Evolutionary conservation across 2,113 vertebrate species (phyloP), one percentile per base, ranked within the genome.

Genomic region (Corythaixoides concolor): DNA sequence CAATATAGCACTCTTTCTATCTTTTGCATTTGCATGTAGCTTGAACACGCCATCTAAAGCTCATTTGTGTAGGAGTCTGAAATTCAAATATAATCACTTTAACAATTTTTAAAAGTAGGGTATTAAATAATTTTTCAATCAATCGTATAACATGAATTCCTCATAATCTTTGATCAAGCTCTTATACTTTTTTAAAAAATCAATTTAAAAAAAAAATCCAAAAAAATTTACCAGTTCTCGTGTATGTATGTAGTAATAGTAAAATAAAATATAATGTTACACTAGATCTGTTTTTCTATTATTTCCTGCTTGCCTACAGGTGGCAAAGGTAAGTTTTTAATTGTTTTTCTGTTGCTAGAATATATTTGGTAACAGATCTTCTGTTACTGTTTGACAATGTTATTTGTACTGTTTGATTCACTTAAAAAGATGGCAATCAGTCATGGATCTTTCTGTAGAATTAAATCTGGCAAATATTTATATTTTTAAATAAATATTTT

Each of bases 241-340:
- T 52, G 2, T n/a, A 21, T 72, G 12, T 64, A 23, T 60, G 43
- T 50, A 8, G 32, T 58, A 67, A 32, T 18, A 73, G 11, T 60
- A 78, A 92, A 72, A 33, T 84, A 70, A 94, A 68, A 73, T 52
- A 6, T 58, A 37, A 47, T 53, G 47, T 89, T 91, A 81, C 52
- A 77, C 12, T 66, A 67, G 68, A 67, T 75, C 39, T 95, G 18
- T 88, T 94, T 93, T 92, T 84, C 63, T 92, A 5, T 95, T 95
- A 81, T 93, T 95, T 94, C 8, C 24, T 92, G 64, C 92, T 92
- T 84, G 13, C 83, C 52, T 81, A 32, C 66, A 96, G 79, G 64
- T 87, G 81, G 62, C 32, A 97, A 94, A 93, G 88, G 76, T 96
- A 89, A 94, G 90, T 60, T 92, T 70, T 88, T 45, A 15, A 30